Evolutionary conservation across 2,797 vertebrate species (phyloP), one percentile per base, ranked within the genome.

Genomic region (Delichon dasypus): DNA sequence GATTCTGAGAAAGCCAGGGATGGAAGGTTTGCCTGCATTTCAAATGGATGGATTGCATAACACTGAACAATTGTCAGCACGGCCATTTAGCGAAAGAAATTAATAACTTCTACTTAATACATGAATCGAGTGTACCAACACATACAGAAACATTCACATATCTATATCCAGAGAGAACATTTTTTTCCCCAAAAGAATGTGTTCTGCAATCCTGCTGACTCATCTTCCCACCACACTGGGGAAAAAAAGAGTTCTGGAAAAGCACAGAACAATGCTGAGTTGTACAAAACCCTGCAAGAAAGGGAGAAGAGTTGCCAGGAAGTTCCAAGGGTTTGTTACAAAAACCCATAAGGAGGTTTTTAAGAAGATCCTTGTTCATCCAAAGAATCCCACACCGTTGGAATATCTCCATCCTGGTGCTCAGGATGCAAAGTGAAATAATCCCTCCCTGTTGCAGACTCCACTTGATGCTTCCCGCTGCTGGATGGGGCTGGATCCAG

Each of bases 241-340:
- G 58, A 57, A 58, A 27, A 61, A 50, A 64, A 51, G 34, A 75
- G 15, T 45, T 87, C 66, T 54, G 61, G 71, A 85, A 97, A 82
- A 94, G 74, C 47, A 88, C 11, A 78, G 79, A 79, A 90, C 72
- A 92, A 84, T 23, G 77, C 70, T 22, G 75, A 94, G 91, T 5
- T 83, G 58, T 67, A 74, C 66, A 91, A 78, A 90, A 66, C 42
- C 29, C 53, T n/a, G 42, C 53, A 61, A 82, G 75, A 44, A 75
- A 89, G 45, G 66, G 38, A 36, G 40, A 89, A 27, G 38, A 82
- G 23, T 5, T 89, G 74, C 77, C 88, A 87, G 80, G 21, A 91
- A 51, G 53, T 34, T 85, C 45, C 38, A 84, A 86, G 1, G 5
- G 23, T 60, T 85, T 58, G 23, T 26, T 74, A 83, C 12, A 48